These are phyloP conservation scores for Pandemis corylana DNA, from an alignment of 2,888 invertebrate genomes.

Conservation along the genomic window DNA sequence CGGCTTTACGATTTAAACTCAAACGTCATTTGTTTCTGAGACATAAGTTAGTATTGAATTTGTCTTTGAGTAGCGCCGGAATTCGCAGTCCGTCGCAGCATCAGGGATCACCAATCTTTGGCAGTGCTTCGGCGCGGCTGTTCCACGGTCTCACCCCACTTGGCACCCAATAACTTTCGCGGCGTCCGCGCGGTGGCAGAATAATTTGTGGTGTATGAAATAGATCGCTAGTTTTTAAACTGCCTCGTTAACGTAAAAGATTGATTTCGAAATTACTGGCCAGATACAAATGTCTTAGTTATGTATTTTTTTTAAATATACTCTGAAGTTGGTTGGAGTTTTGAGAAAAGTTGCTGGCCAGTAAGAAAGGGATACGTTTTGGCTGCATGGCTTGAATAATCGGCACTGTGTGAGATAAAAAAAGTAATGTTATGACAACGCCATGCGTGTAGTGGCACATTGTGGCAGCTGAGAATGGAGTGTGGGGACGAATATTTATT, in stretches of 20 bases:
- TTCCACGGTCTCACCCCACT: constrained; percentile 74
- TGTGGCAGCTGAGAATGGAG: constrained; percentile 74
- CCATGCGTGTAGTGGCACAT: constrained; percentile 74
- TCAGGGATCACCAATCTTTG: constrained; percentile 56
- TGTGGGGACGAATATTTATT: constrained; percentile 77
- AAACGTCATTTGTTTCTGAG: constrained; percentile 33
- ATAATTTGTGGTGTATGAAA: constrained; percentile 62
- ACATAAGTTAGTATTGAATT: constrained; percentile 74
- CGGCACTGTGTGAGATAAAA: not conserved
- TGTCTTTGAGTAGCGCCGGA: constrained; percentile 71
- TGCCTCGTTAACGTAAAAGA: constrained; percentile 23
- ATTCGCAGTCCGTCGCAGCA: constrained; percentile 59
- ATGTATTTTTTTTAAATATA: not conserved
- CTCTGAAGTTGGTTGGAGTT: no score
- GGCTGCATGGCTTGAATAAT: not conserved
- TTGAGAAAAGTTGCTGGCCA: not conserved
- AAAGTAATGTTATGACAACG: constrained; percentile 74
- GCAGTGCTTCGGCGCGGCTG: constrained; percentile 73
- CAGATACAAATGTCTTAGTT: not conserved
- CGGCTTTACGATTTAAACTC: not conserved
- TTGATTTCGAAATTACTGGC: constrained; percentile 1
- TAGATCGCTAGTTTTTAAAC: constrained; percentile 32
- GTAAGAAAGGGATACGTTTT: not conserved
- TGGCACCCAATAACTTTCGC: constrained; percentile 79
- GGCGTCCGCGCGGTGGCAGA: constrained; percentile 59